Evolutionary conservation across 2,113 vertebrate species (phyloP).

Genomic region (Thunnus thynnus): DNA sequence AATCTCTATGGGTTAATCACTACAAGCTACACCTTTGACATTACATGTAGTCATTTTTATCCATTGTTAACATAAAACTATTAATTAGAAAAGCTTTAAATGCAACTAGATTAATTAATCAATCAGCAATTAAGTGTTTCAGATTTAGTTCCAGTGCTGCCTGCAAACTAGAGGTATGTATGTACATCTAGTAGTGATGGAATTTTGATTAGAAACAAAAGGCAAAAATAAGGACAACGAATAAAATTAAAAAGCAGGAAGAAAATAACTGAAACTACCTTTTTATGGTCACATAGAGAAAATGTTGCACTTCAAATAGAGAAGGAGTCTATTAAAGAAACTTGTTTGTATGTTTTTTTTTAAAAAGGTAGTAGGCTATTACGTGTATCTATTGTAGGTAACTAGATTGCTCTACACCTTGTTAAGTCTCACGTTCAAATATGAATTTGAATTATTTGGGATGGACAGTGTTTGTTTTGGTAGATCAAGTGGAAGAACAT

Average conservation of each 20-base stretch:
- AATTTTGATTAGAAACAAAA: too few species aligned
- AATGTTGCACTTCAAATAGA: not conserved
- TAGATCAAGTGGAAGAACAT: constrained; percentile 24
- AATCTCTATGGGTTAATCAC: not conserved
- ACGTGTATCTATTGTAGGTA: not conserved
- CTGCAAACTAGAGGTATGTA: too few species aligned
- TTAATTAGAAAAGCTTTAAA: not conserved
- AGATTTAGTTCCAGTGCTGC: too few species aligned
- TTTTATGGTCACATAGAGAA: not conserved
- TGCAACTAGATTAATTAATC: not conserved
- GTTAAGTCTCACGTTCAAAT: not conserved
- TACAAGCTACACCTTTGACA: not conserved
- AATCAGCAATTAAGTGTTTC: not conserved
- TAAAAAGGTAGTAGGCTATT: not conserved
- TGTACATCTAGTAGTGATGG: not conserved
- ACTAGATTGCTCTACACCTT: not conserved
- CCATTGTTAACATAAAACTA: not conserved
- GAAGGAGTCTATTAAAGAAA: not conserved
- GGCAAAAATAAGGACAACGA: not conserved
- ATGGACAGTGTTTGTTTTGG: not conserved
- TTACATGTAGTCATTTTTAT: not conserved
- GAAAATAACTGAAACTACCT: not conserved
- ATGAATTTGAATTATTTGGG: not conserved
- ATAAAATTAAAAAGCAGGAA: not conserved
- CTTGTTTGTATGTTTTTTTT: not conserved